Percentiles rank a stretch among this genome's conserved stretches.
These are phyloP conservation scores for Pteronura brasiliensis DNA, from an alignment of 2,113 vertebrate genomes.

Conservation along the genomic window DNA sequence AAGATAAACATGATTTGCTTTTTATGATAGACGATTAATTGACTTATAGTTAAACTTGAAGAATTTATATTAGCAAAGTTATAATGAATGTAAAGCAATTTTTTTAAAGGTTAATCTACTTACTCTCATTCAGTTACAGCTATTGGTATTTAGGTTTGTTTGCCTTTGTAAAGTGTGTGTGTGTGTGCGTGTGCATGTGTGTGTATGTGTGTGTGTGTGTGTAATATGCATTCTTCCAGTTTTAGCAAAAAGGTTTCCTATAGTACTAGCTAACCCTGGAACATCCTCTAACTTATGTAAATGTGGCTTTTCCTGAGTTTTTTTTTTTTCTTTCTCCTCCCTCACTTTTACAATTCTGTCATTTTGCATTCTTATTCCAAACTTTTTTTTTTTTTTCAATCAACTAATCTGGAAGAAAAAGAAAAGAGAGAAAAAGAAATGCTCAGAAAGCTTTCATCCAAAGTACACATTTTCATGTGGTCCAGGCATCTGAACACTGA, in stretches of 20 bases:
- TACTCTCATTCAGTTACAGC: not conserved
- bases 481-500: not conserved
- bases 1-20: not conserved
- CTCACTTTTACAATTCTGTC: not conserved
- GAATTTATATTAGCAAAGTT: not conserved
- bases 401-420: not conserved
- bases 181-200: not conserved
- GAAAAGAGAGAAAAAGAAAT: not conserved
- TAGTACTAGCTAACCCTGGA: not conserved
- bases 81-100: not conserved
- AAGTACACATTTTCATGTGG: not conserved
- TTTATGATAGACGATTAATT: not conserved
- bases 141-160: not conserved
- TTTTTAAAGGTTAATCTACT: slow-evolving; percentile 32
- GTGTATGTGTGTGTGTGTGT: not conserved
- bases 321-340: not conserved
- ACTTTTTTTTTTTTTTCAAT: not conserved
- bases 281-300: not conserved
- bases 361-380: not conserved
- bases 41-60: not conserved
- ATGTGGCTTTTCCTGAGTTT: not conserved
- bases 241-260: not conserved
- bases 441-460: not conserved
- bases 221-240: not conserved
- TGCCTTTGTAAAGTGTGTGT: not conserved